phyloP scores from a whole-genome alignment of 2,888 invertebrate genomes.

The Hemicrepidius hirtus region DNA sequence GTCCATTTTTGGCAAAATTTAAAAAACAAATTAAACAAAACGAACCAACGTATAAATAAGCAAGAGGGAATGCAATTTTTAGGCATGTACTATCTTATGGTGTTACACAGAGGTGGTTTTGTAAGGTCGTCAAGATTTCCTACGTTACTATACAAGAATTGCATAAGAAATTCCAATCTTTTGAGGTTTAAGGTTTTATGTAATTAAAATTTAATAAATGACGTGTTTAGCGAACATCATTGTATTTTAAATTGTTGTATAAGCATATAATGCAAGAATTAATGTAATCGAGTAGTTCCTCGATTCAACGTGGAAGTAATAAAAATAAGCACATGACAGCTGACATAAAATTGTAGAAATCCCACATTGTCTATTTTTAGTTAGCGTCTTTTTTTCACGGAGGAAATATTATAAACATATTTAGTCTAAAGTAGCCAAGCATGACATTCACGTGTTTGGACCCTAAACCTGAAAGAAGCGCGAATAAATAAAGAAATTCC shows the following conservation, averaged over 20 bases:
- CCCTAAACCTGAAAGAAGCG: constrained; percentile 11
- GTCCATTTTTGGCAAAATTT: too few relatives aligned
- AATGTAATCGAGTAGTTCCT: constrained; percentile 6
- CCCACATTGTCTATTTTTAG: constrained; percentile 13
- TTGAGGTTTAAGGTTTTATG: background rate
- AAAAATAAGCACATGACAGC: constrained; percentile 1
- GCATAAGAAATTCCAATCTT: background rate
- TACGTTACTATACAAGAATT: background rate
- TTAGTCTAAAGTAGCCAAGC: constrained; percentile 28
- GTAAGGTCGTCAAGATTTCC: too few relatives aligned
- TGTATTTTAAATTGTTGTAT: background rate
- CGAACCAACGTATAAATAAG: too few relatives aligned
- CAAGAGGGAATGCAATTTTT: too few relatives aligned
- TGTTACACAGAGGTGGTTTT: too few relatives aligned
- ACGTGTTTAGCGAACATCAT: constrained; percentile 1
- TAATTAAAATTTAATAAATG: constrained; percentile 10
- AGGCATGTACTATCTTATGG: too few relatives aligned
- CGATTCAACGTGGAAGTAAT: constrained; percentile 11
- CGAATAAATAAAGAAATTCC: background rate
- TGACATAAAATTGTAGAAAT: constrained; percentile 13
- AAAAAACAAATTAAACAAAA: too few relatives aligned
- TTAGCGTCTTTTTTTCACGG: background rate
- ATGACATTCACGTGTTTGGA: constrained; percentile 25
- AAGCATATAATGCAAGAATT: constrained; percentile 13
- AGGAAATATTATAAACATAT: constrained; percentile 27